Conservation (phyloP, 2,797 vertebrate genomes). For the Otus scops region DNA sequence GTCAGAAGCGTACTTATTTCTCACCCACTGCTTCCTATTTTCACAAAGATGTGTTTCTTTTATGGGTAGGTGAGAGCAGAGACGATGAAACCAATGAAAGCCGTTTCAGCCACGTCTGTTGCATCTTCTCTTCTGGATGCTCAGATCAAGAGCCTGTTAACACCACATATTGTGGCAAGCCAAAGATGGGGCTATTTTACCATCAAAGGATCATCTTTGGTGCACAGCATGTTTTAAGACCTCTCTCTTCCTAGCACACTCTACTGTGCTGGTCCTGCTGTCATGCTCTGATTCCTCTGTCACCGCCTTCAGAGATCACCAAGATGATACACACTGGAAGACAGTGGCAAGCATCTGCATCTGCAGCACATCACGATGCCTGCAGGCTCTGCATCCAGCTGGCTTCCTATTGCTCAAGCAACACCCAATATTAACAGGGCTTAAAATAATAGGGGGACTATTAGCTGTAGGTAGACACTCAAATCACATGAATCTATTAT, state of each 20-base stretch:
- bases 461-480: neutral
- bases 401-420: neutral
- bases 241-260: neutral
- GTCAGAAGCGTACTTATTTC: slow-evolving; percentile 43
- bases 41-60: neutral
- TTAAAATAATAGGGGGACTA: neutral
- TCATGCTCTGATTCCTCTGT: neutral
- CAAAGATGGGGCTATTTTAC: neutral
- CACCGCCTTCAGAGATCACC: neutral
- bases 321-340: neutral
- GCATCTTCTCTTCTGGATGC: neutral
- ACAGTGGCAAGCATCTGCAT: neutral
- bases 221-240: neutral
- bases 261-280: neutral
- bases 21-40: slow-evolving; percentile 68
- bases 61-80: neutral
- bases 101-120: neutral
- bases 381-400: neutral
- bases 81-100: neutral
- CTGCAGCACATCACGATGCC: neutral
- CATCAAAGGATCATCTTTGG: neutral
- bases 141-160: neutral
- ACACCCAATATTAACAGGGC: neutral
- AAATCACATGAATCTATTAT: neutral
- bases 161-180: neutral